Evolutionary conservation across 1,140 invertebrate genomes (phyloP).

Genomic region (Pogonomyrmex barbatus): DNA sequence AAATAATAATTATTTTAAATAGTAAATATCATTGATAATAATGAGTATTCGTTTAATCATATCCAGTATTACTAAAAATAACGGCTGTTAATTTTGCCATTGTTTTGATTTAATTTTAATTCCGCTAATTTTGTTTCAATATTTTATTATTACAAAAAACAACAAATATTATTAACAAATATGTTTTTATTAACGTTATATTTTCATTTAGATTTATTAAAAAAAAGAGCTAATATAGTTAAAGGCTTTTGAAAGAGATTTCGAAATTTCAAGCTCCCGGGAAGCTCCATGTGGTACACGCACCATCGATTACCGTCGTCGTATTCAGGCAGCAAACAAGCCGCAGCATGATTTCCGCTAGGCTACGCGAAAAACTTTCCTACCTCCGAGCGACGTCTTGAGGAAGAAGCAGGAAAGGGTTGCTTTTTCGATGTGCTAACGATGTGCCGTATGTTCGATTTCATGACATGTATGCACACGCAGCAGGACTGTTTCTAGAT

Average conservation of each 20-base stretch:
- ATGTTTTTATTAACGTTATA: not conserved
- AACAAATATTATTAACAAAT: not conserved
- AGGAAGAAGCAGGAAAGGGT: conserved; percentile 18
- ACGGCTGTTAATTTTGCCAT: not conserved
- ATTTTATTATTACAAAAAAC: not conserved
- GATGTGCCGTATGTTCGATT: conserved; percentile 18
- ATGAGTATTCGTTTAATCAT: not conserved
- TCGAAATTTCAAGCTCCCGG: conserved; percentile 23
- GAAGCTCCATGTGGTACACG: not conserved
- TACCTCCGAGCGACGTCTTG: conserved; percentile 38
- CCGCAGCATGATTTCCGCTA: conserved; percentile 45
- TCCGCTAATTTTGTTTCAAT: not conserved
- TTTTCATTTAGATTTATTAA: not conserved
- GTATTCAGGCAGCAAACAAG: conserved; percentile 35
- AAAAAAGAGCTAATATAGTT: not conserved
- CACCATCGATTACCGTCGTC: conserved; percentile 30
- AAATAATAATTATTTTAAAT: not conserved
- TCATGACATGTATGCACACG: conserved; percentile 12
- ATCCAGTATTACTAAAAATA: not conserved
- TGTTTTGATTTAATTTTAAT: not conserved
- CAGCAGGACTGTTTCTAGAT: not conserved
- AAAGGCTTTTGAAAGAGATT: not conserved
- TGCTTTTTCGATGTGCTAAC: conserved; percentile 16
- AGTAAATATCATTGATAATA: not conserved
- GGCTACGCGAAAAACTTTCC: conserved; percentile 36